These are phyloP conservation scores for Lepidurus arcticus DNA, from an alignment of 1,140 invertebrate species.

Conservation along the genomic window DNA sequence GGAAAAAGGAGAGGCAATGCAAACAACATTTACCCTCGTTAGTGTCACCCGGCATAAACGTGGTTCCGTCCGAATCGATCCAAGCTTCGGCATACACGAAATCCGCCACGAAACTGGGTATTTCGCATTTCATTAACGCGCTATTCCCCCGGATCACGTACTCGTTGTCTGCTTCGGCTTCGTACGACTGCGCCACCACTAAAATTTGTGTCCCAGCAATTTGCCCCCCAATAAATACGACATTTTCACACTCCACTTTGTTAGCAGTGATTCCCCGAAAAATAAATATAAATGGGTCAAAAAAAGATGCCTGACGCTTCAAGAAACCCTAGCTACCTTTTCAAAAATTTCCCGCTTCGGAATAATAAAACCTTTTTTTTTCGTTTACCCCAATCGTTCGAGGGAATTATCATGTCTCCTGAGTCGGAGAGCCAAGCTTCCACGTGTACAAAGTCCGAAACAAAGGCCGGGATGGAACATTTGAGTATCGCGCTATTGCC, in stretches of 20 bases:
- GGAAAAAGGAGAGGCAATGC: conserved; percentile 27
- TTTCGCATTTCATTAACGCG: conserved; percentile 86
- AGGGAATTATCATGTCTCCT: conserved; percentile 50
- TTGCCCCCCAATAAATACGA: not conserved
- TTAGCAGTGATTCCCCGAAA: too few species aligned
- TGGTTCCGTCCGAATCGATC: conserved; percentile 68
- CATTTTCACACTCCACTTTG: not conserved
- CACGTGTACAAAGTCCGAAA: conserved; percentile 76
- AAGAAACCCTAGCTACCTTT: too few species aligned
- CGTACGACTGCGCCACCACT: conserved; percentile 80
- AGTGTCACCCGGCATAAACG: conserved; percentile 46
- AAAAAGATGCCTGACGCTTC: not conserved
- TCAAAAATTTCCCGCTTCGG: not conserved
- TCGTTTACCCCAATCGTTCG: conserved; percentile 14
- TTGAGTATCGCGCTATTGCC: conserved; percentile 81
- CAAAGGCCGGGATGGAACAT: conserved; percentile 80
- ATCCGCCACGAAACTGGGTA: conserved; percentile 88
- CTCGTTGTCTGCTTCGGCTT: conserved; percentile 85
- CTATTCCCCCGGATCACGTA: conserved; percentile 88
- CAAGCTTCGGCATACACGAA: conserved; percentile 82
- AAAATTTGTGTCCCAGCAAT: conserved; percentile 24
- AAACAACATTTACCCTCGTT: conserved; percentile 24
- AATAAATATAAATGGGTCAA: not conserved
- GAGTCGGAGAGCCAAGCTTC: conserved; percentile 72
- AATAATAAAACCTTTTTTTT: not conserved